Evolutionary conservation across 2,888 invertebrate genomes (phyloP), one percentile per base, ranked within the genome.

Genomic region (Mechanitis messenoides): DNA sequence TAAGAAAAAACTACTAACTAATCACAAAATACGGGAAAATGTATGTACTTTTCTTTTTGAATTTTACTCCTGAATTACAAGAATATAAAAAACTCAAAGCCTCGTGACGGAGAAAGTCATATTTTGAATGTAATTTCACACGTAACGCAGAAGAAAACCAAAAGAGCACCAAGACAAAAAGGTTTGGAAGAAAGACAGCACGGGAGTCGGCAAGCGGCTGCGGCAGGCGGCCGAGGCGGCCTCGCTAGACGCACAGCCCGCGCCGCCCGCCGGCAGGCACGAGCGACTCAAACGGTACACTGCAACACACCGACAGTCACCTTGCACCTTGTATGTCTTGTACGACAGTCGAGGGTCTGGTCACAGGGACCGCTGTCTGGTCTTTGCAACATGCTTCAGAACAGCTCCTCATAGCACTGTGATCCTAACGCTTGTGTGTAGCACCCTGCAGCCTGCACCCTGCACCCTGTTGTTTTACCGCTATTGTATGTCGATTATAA

Each of bases 201-300:
- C 78, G 20, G 85, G 84, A 3, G 84, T 81, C 54, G 85, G 85
- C 60, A 85, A 85, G 69, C 69, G 87, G 67, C 74, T 85, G 55
- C 77, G 71, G 63, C 84, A 85, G 58, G 85, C 86, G 1, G 83
- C 81, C 5, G 87, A 87, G 57, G 85, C 84, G 1, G 85, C 85
- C 33, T 79, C 82, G 0, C 71, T 74, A n/a, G 85, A 84, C 68
- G 72, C 66, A 64, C 78, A 1, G 76, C 77, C 68, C 69, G 53
- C 68, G 57, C 69, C 59, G 60, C 61, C 69, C 46, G 58, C 69
- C 45, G 83, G 85, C 35, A 68, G 85, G 56, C 89, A 87, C 80
- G 87, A 88, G 71, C 73, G 87, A 65, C 76, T 87, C 60, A 84
- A 81, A 88, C 88, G 89, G 89, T 89, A 88, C 80, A 70, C 72